Percentiles rank a stretch among this genome's conserved stretches.
Conservation (phyloP, 2,888 invertebrate genomes). For the Noctua comes region DNA sequence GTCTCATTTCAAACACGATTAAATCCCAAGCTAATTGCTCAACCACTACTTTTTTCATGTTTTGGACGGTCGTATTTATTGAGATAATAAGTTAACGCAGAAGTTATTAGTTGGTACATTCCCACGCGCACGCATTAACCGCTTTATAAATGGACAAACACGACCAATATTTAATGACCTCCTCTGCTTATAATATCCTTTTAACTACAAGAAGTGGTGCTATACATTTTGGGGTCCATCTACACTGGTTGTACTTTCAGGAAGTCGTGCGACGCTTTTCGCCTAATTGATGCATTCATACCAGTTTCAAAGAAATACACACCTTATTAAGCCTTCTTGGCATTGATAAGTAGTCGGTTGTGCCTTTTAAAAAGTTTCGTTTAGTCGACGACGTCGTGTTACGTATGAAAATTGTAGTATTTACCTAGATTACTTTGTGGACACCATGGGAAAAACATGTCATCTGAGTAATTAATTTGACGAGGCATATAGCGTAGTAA, state of each 20-base stretch:
- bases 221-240: conserved; percentile 63
- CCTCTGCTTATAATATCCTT: conserved; percentile 59
- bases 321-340: conserved; percentile 52
- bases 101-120: conserved; percentile 66
- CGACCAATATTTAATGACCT: conserved; percentile 65
- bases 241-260: conserved; percentile 65
- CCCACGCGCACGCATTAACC: conserved; percentile 66
- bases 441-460: conserved; percentile 13
- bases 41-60: conserved; percentile 37
- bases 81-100: conserved; percentile 62
- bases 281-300: conserved; percentile 70
- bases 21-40: conserved; percentile 30
- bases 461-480: conserved; percentile 22
- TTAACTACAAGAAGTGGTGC: conserved; percentile 52
- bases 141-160: conserved; percentile 65
- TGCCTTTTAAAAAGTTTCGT: conserved; percentile 32
- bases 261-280: conserved; percentile 68
- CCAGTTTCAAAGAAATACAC: conserved; percentile 64
- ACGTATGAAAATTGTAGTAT: conserved; percentile 19
- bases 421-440: conserved; percentile 10
- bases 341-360: conserved; percentile 61
- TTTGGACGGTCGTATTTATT: conserved; percentile 48
- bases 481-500: neutral
- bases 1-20: conserved; percentile 17
- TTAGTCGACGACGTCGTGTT: neutral